Percentiles rank a stretch among this genome's conserved stretches.
Evolutionary conservation across 2,888 invertebrate genomes (phyloP).

Genomic region (Drosophila bunnanda): DNA sequence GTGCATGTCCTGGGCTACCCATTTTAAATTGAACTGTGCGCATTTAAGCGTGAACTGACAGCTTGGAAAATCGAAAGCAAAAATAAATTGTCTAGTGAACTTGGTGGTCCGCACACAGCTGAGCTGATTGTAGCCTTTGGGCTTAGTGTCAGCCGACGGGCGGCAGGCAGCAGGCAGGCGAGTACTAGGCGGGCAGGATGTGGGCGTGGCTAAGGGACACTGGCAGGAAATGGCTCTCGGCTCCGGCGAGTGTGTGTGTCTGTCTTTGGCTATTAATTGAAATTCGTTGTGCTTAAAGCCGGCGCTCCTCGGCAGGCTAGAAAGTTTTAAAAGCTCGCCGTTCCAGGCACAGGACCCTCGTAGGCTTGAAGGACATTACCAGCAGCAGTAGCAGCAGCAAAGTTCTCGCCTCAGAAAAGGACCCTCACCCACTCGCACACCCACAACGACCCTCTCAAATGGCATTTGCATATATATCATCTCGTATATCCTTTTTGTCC

Average conservation of each 20-base stretch:
- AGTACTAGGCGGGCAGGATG: slow-evolving; percentile 51
- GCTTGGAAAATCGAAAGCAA: slow-evolving; percentile 81
- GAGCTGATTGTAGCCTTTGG: slow-evolving; percentile 76
- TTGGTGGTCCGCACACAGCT: slow-evolving; percentile 74
- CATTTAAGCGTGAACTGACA: slow-evolving; percentile 81
- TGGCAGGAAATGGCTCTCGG: slow-evolving; percentile 49
- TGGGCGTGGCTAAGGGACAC: slow-evolving; percentile 43
- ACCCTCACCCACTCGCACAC: slow-evolving; percentile 10
- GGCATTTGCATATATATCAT: slow-evolving; percentile 76
- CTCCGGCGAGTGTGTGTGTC: slow-evolving; percentile 37
- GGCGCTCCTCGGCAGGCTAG: slow-evolving; percentile 31
- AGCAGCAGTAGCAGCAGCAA: slow-evolving; percentile 60
- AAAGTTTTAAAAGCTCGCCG: slow-evolving; percentile 66
- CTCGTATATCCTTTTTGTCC: slow-evolving; percentile 69
- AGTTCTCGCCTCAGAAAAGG: slow-evolving; percentile 60
- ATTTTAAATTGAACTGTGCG: slow-evolving; percentile 81
- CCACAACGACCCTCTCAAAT: slow-evolving; percentile 40
- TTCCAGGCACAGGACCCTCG: slow-evolving; percentile 18
- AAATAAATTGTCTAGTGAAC: slow-evolving; percentile 81
- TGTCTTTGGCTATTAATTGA: slow-evolving; percentile 75
- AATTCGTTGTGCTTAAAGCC: slow-evolving; percentile 72
- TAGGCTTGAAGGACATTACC: slow-evolving; percentile 74
- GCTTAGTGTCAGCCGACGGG: slow-evolving; percentile 73
- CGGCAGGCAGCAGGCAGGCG: slow-evolving; percentile 25
- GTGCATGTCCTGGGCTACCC: slow-evolving; percentile 55